Evolutionary conservation across 2,797 vertebrate genomes (phyloP).

Genomic region (Heteromormyrus szaboi): DNA sequence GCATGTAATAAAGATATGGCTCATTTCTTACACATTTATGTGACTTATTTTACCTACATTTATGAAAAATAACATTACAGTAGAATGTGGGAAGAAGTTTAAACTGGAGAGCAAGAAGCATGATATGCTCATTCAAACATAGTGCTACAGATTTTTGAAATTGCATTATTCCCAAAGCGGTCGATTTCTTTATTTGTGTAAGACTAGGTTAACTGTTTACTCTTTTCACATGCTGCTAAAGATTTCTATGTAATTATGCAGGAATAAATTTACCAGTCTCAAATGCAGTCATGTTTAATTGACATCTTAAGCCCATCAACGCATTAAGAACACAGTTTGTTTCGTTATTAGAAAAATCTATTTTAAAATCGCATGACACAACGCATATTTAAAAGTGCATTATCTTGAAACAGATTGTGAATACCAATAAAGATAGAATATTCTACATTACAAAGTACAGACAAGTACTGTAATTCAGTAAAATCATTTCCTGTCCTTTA

Average conservation of each 20-base stretch:
- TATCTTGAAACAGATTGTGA: constrained; percentile 4
- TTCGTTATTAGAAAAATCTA: constrained; percentile 16
- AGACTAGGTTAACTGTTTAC: constrained; percentile 11
- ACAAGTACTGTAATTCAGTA: background rate
- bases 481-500: background rate
- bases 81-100: background rate
- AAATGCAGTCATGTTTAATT: constrained; percentile 38
- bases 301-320: constrained; percentile 30
- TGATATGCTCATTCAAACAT: background rate
- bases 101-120: background rate
- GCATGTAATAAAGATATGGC: background rate
- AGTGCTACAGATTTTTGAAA: background rate
- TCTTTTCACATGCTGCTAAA: constrained; percentile 43
- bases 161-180: background rate
- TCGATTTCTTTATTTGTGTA: background rate
- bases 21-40: background rate
- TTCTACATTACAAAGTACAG: background rate
- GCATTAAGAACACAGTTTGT: constrained; percentile 33
- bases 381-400: constrained; percentile 1
- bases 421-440: background rate
- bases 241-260: constrained; percentile 39
- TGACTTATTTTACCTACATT: background rate
- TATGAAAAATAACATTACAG: background rate
- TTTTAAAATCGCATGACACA: constrained; percentile 7
- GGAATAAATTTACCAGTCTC: constrained; percentile 34